Base-by-base conservation (phyloP, 1,140 invertebrate species). In the Medauroidea extradentata region DNA sequence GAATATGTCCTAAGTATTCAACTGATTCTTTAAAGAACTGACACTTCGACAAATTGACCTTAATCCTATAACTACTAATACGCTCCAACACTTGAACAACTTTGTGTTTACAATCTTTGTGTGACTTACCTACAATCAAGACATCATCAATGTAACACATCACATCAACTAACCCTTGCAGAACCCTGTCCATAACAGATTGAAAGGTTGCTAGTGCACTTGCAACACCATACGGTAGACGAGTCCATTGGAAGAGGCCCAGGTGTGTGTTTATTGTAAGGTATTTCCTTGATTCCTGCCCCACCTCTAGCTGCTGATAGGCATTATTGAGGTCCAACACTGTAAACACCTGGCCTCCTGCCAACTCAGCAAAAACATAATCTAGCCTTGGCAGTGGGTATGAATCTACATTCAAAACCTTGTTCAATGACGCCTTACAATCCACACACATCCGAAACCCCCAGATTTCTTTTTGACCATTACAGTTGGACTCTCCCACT, bases 11-110 rank as follows among this genome's bases (percentile, higher is more conserved):
- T 49, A 76, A 63, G 61, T 74, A 76, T 29, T 60, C 61, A 9
- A 75, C 53, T 48, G 65, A 52, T 29, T 60, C 43, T 18, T 57
- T 53, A 2, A 65, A 51, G 62, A 76, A 71, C 38, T 61, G 42
- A 61, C 73, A 72, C 63, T 78, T 78, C 38, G 68, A 62, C 21
- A 55, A 64, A 48, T 74, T 75, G 1, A 76, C 42, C 23, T 41
- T 66, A 3, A 75, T 25, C 14, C 66, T 64, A 24, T 56, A 46
- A 42, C 65, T 55, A 43, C 62, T 5, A 0, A 70, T 57, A 23
- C 52, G 29, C 8, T 60, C 18, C 11, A 74, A 58, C 5, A 70
- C 67, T 54, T 64, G 16, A 19, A 24, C 16, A 24, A 59, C 50
- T 27, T 43, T 60, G 5, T 55, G 44, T 41, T n/a, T 19, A 44